These are phyloP conservation scores for Brachypodius melanocephalos DNA, from an alignment of 2,113 vertebrate genomes.

Conservation along the genomic window DNA sequence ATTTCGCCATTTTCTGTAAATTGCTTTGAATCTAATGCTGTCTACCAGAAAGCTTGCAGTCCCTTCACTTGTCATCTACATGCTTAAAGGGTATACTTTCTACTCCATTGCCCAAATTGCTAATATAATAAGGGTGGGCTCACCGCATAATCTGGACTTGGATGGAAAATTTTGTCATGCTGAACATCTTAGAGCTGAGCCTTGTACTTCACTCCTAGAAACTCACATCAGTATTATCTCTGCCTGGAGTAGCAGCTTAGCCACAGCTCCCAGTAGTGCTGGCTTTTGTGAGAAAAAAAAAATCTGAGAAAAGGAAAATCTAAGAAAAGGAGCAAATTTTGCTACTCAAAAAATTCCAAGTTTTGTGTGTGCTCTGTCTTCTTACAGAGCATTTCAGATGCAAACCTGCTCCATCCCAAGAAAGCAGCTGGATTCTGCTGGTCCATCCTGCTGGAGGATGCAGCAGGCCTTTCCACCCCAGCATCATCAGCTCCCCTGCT, in stretches of 20 bases:
- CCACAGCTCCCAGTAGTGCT: background rate
- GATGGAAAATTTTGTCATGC: background rate
- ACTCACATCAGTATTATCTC: background rate
- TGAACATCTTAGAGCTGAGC: background rate
- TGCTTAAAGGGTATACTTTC: slow-evolving; percentile 4
- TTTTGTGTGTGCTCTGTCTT: background rate
- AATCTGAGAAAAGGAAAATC: background rate
- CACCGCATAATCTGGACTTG: background rate
- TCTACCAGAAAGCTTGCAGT: background rate
- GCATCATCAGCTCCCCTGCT: background rate
- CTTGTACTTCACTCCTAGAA: background rate
- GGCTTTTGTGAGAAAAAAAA: background rate
- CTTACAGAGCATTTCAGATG: background rate
- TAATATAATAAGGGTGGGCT: background rate
- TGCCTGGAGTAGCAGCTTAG: background rate
- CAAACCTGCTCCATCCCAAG: background rate
- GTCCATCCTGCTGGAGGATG: background rate
- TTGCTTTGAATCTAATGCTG: background rate
- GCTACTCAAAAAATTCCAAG: background rate
- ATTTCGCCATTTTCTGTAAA: slow-evolving; percentile 18
- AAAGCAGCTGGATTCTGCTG: background rate
- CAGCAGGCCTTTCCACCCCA: background rate
- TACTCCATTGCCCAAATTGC: slow-evolving; percentile 19
- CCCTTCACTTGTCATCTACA: background rate
- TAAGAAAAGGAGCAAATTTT: background rate